Conservation (phyloP, 2,797 vertebrate genomes). For the Onychomys arenicola region DNA sequence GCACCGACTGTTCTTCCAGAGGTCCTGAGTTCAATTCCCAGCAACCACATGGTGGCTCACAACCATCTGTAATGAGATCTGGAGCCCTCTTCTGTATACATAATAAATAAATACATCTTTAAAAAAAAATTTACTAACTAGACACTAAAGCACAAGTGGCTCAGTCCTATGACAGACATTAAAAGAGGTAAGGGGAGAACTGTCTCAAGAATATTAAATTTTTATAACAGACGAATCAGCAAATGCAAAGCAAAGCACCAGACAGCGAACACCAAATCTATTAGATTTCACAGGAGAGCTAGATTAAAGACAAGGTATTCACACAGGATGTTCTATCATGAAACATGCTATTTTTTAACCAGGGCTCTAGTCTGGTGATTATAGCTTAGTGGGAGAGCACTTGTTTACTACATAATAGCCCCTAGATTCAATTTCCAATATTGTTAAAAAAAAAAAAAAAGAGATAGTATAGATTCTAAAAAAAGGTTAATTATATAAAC, state of each 20-base stretch:
- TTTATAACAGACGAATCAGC: not conserved
- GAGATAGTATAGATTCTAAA: not conserved
- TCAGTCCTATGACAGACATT: slow-evolving; percentile 9
- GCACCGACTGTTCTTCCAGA: no score
- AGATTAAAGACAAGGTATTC: slow-evolving; percentile 40
- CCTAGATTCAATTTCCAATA: not conserved
- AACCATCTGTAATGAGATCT: no score
- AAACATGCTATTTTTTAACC: not conserved
- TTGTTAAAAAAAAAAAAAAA: not conserved
- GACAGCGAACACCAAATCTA: not conserved
- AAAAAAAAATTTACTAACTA: slow-evolving; percentile 12
- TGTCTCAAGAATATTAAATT: not conserved
- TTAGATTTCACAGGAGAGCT: not conserved
- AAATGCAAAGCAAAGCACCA: slow-evolving; percentile 44
- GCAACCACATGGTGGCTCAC: no score
- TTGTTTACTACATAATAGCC: not conserved
- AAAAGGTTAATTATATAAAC: slow-evolving; percentile 15
- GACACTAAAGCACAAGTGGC: not conserved
- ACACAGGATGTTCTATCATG: not conserved
- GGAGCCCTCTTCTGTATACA: no score
- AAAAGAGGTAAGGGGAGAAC: not conserved
- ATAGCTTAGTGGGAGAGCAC: not conserved
- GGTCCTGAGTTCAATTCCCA: no score
- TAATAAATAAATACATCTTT: no score
- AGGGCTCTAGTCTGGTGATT: not conserved